Conservation (phyloP, 2,888 invertebrate genomes). For the Fragum whitleyi region DNA sequence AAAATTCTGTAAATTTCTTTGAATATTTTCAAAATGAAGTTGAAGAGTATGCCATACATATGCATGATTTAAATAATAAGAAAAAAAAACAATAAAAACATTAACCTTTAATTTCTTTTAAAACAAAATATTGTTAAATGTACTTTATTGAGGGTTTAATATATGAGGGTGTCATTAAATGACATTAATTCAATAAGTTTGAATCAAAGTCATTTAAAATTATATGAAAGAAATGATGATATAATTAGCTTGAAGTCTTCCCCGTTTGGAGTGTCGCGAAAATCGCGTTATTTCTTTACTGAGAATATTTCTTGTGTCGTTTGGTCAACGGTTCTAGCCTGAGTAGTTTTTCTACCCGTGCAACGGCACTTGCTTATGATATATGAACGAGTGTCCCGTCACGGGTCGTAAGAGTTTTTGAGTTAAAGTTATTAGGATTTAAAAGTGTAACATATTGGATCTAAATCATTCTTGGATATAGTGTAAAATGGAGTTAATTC, state of each 20-base stretch:
- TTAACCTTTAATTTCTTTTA: not conserved
- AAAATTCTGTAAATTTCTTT: not conserved
- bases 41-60: not conserved
- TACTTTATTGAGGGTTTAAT: not conserved
- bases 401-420: not conserved
- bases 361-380: not conserved
- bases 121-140: not conserved
- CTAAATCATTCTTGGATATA: not conserved
- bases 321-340: not conserved
- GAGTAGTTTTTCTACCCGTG: not conserved
- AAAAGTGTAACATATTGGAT: not conserved
- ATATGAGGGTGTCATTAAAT: not conserved
- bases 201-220: not conserved
- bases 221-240: not conserved
- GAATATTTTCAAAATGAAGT: constrained; percentile 11
- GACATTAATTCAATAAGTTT: not conserved
- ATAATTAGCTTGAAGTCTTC: not conserved
- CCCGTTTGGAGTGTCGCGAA: not conserved
- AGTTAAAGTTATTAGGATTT: not conserved
- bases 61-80: not conserved
- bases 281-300: not conserved
- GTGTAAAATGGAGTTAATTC: not conserved
- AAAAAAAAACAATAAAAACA: not conserved
- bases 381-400: not conserved
- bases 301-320: not conserved